Conservation (phyloP, 2,113 vertebrate species). For the Capreolus pygargus region DNA sequence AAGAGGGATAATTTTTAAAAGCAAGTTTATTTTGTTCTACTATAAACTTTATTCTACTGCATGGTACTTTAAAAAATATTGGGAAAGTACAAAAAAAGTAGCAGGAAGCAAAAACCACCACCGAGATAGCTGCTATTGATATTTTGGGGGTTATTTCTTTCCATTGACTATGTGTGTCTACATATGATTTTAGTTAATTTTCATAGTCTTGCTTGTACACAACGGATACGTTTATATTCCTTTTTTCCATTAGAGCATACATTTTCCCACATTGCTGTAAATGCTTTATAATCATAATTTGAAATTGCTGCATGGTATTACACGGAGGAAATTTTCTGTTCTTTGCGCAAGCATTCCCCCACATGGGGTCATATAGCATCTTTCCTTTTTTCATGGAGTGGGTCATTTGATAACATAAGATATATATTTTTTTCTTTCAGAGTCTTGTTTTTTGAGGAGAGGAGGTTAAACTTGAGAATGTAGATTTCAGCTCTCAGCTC, state of each 20-base stretch:
- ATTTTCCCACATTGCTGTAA: background rate
- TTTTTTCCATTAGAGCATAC: background rate
- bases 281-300: background rate
- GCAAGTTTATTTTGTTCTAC: background rate
- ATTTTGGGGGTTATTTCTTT: background rate
- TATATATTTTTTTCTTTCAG: background rate
- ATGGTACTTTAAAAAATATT: background rate
- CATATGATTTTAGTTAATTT: conserved; percentile 8
- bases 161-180: background rate
- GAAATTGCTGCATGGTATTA: background rate
- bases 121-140: background rate
- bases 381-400: background rate
- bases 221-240: background rate
- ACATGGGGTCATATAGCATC: background rate
- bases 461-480: background rate
- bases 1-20: background rate
- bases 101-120: background rate
- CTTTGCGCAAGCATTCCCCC: background rate
- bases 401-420: background rate
- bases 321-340: background rate
- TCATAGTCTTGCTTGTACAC: background rate
- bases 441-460: background rate
- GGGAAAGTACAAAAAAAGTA: background rate
- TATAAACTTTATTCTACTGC: background rate
- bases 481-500: background rate